Evolutionary conservation across 2,888 invertebrate species (phyloP).

Genomic region (Brachylomia viminalis): DNA sequence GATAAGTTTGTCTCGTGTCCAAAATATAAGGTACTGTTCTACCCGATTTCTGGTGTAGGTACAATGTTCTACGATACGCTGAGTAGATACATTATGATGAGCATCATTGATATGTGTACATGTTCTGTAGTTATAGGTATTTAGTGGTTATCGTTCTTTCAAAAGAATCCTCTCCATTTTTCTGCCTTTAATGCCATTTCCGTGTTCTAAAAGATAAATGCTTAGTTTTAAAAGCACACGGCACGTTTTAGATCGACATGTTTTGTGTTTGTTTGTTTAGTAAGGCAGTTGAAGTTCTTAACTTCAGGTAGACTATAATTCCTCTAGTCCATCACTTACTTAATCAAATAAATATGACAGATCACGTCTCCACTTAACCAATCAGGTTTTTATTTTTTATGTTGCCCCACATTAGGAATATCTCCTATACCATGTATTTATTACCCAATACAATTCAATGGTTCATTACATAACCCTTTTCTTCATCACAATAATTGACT

Average conservation of each 20-base stretch:
- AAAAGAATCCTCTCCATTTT: not conserved
- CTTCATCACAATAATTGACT: conserved; percentile 36
- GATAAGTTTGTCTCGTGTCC: conserved; percentile 20
- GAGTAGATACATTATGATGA: not conserved
- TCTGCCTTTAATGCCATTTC: too few relatives aligned
- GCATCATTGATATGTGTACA: not conserved
- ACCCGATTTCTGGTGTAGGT: not conserved
- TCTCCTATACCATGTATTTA: too few relatives aligned
- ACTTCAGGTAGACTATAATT: not conserved
- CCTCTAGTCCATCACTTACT: not conserved
- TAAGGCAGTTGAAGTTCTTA: not conserved
- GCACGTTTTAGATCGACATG: not conserved
- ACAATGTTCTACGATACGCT: not conserved
- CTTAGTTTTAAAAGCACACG: not conserved
- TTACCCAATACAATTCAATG: not conserved
- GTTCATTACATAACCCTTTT: conserved; percentile 13
- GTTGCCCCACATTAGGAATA: too few relatives aligned
- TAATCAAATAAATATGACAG: not conserved
- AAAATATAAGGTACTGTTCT: not conserved
- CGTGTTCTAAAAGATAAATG: not conserved
- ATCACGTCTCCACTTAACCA: not conserved
- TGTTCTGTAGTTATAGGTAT: too few relatives aligned
- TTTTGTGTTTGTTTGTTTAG: not conserved
- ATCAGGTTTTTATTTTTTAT: too few relatives aligned
- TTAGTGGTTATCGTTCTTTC: not conserved